Conservation (phyloP, 2,797 vertebrate genomes). For the Gobionotothen gibberifrons region DNA sequence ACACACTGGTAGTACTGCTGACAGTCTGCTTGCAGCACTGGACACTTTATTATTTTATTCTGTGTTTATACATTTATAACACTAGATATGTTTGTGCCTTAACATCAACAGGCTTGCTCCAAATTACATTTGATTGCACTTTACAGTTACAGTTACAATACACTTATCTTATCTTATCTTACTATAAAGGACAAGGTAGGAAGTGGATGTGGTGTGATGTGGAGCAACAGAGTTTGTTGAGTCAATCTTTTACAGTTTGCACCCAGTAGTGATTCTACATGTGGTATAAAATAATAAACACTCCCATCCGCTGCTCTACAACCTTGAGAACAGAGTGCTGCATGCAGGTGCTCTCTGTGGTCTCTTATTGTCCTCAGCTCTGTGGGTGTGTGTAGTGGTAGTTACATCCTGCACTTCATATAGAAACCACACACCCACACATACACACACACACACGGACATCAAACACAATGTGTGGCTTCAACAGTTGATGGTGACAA, state of each 20-base stretch:
- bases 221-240: background rate
- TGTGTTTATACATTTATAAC: too few species aligned
- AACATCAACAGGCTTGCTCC: too few species aligned
- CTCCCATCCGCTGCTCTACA: conserved; percentile 63
- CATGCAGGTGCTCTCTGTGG: conserved; percentile 63
- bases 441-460: background rate
- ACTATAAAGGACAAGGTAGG: background rate
- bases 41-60: too few species aligned
- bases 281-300: conserved; percentile 71
- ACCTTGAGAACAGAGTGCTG: conserved; percentile 22
- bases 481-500: conserved; percentile 41
- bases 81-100: too few species aligned
- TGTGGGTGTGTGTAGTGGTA: conserved; percentile 62
- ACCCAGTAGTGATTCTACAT: conserved; percentile 30
- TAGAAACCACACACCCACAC: conserved; percentile 62
- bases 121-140: too few species aligned
- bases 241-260: conserved; percentile 15
- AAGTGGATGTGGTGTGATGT: background rate
- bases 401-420: conserved; percentile 76
- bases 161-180: too few species aligned
- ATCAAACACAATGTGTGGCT: conserved; percentile 45
- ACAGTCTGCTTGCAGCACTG: too few species aligned
- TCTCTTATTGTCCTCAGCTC: conserved; percentile 63
- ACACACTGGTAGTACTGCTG: too few species aligned
- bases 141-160: too few species aligned